A percentile compares a stretch with the other conserved stretches of the same genome.
Conservation (phyloP, 2,888 invertebrate species). For the Notodromas monacha region DNA sequence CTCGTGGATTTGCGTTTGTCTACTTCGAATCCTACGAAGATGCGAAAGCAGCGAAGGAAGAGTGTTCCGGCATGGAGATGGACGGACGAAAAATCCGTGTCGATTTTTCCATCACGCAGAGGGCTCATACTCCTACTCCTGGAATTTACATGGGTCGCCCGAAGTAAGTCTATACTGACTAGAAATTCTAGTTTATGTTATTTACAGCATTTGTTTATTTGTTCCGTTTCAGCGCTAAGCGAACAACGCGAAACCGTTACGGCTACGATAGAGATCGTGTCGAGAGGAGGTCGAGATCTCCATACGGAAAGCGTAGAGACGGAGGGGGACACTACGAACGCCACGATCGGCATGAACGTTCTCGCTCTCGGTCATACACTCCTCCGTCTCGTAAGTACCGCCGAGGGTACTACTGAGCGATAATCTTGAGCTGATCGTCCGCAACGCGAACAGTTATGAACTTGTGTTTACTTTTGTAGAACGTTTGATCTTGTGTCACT, state of each 20-base stretch:
- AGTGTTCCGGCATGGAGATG: conserved; percentile 71
- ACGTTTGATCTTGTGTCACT: too few species aligned
- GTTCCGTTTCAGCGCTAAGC: too few species aligned
- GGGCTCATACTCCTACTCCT: conserved; percentile 86
- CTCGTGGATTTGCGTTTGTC: conserved; percentile 83
- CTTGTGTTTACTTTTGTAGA: too few species aligned
- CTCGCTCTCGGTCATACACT: conserved; percentile 38
- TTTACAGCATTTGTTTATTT: not conserved
- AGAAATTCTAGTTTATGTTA: not conserved
- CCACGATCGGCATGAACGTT: conserved; percentile 30
- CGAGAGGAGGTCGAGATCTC: conserved; percentile 21
- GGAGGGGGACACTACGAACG: conserved; percentile 15
- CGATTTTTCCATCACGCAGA: conserved; percentile 75
- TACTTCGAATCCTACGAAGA: conserved; percentile 62
- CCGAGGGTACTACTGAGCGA: not conserved
- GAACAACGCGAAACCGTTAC: too few species aligned
- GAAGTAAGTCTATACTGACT: conserved; percentile 21
- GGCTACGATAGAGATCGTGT: conserved; percentile 12
- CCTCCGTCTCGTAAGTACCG: conserved; percentile 18
- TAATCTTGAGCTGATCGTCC: too few species aligned
- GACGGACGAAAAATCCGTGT: conserved; percentile 73
- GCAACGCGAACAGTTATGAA: too few species aligned
- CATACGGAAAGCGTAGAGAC: conserved; percentile 35
- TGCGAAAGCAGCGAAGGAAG: conserved; percentile 69
- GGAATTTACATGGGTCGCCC: conserved; percentile 89